phyloP scores from a whole-genome alignment of 2,888 invertebrate genomes.

The Heliconius sara region DNA sequence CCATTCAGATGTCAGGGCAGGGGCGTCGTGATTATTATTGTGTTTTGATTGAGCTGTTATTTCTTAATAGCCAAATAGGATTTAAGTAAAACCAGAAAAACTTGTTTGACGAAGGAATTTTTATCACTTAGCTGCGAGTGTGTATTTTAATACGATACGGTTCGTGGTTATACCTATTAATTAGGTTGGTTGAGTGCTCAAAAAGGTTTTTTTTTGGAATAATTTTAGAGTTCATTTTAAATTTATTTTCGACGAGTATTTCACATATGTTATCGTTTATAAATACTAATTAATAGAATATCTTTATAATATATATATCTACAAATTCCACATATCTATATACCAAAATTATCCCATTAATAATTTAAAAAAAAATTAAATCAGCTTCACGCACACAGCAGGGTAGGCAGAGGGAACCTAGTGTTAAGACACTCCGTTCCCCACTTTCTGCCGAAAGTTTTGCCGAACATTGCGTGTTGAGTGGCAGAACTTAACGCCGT shows the following conservation, averaged over 20 bases:
- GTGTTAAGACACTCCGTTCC: no score
- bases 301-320: no score
- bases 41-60: slow-evolving; percentile 36
- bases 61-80: slow-evolving; percentile 28
- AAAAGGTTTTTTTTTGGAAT: background rate
- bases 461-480: no score
- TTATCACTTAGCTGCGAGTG: background rate
- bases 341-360: no score
- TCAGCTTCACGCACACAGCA: no score
- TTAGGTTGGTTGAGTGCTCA: background rate
- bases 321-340: no score
- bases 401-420: no score
- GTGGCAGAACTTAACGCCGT: no score
- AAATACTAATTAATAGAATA: background rate
- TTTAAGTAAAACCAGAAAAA: slow-evolving; percentile 18
- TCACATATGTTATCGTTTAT: background rate
- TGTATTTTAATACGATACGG: background rate
- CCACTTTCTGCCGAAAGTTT: no score
- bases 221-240: background rate
- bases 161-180: slow-evolving; percentile 15
- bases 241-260: background rate
- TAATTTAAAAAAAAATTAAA: no score
- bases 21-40: slow-evolving; percentile 37
- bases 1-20: slow-evolving; percentile 53
- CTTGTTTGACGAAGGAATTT: slow-evolving; percentile 19